These are phyloP conservation scores for Bubalus kerabau DNA, from an alignment of 2,113 vertebrate species.

Conservation along the genomic window DNA sequence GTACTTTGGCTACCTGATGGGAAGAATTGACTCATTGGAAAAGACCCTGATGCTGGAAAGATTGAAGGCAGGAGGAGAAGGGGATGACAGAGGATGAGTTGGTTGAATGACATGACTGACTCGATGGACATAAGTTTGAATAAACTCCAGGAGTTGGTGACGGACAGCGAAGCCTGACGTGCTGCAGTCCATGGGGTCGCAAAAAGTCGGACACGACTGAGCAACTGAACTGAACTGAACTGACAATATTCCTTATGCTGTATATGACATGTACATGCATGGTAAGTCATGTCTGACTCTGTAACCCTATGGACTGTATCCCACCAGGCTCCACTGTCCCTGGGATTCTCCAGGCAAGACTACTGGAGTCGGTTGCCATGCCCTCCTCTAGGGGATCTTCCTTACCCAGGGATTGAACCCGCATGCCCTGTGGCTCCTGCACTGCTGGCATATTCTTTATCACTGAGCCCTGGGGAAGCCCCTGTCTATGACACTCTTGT, in stretches of 20 bases:
- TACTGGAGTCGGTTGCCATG: neutral
- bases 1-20: neutral
- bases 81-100: neutral
- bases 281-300: neutral
- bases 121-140: neutral
- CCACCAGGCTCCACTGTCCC: neutral
- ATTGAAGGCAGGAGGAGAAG: neutral
- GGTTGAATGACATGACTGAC: neutral
- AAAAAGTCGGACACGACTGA: neutral
- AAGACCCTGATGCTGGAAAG: neutral
- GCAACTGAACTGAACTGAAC: neutral
- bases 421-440: neutral
- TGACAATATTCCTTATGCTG: neutral
- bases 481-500: neutral
- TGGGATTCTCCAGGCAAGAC: neutral
- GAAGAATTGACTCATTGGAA: neutral
- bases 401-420: neutral
- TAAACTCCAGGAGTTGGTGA: neutral
- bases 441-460: neutral
- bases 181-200: neutral
- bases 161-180: rapidly evolving
- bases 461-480: neutral
- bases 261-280: neutral
- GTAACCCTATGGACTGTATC: neutral
- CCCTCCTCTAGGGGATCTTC: neutral